Evolutionary conservation across 2,888 invertebrate genomes (phyloP).

Genomic region (Xestoiulus laeticollis): DNA sequence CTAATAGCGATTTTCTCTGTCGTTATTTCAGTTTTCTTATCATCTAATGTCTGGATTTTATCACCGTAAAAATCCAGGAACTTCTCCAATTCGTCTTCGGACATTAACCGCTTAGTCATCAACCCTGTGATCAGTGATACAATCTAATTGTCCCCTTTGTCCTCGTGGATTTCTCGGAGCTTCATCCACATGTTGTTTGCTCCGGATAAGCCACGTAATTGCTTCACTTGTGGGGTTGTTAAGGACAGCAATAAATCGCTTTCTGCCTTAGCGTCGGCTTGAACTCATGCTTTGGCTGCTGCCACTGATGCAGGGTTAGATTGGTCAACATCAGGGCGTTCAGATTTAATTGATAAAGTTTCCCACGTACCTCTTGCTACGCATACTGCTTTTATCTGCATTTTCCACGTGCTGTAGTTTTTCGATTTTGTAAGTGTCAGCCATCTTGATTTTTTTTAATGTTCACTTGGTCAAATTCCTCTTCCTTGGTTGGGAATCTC

Average conservation of each 20-base stretch:
- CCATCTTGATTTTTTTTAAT: no score
- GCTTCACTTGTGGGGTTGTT: no score
- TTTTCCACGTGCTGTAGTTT: background rate
- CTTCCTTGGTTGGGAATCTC: no score
- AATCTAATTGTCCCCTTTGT: background rate
- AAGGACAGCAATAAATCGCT: no score
- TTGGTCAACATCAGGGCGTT: background rate
- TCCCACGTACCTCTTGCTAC: conserved; percentile 20
- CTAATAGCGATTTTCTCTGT: background rate
- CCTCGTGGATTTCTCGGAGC: background rate
- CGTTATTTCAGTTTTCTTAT: no score
- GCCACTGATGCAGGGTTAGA: background rate
- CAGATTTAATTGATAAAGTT: background rate
- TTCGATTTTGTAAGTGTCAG: background rate
- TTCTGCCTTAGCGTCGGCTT: no score
- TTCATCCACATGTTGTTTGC: background rate
- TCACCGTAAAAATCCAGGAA: background rate
- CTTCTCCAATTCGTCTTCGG: background rate
- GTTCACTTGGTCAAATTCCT: no score
- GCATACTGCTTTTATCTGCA: background rate
- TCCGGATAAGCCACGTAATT: background rate
- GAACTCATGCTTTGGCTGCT: no score
- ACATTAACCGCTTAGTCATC: background rate
- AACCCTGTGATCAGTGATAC: background rate
- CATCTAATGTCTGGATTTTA: background rate